Conservation (phyloP, 2,888 invertebrate genomes). For the Portevinia maculata region DNA sequence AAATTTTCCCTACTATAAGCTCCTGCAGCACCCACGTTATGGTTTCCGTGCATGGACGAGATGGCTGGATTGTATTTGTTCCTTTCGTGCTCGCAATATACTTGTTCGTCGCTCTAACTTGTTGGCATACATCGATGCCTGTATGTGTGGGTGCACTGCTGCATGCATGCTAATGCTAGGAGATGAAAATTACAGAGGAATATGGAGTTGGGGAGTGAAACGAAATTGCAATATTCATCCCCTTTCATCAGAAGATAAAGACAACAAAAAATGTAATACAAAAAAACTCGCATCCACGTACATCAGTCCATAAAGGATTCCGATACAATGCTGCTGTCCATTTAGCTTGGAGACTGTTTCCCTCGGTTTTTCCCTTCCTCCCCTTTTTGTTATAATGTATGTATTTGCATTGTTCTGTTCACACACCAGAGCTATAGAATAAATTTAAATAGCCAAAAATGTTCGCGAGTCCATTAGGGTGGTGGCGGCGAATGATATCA, state of each 20-base stretch:
- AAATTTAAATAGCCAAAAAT: slow-evolving; percentile 73
- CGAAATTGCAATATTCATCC: slow-evolving; percentile 51
- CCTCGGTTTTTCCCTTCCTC: slow-evolving; percentile 15
- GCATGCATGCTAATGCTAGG: slow-evolving; percentile 57
- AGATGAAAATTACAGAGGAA: slow-evolving; percentile 63
- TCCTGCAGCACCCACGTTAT: slow-evolving; percentile 8
- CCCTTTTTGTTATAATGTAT: background rate
- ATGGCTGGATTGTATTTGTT: slow-evolving; percentile 32
- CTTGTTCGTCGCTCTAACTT: slow-evolving; percentile 37
- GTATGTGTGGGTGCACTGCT: slow-evolving; percentile 14
- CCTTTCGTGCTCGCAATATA: background rate
- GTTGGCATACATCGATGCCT: slow-evolving; percentile 26
- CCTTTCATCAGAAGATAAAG: slow-evolving; percentile 43
- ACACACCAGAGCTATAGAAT: slow-evolving; percentile 45
- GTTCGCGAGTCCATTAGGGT: slow-evolving; percentile 70
- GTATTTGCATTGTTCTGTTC: slow-evolving; percentile 62
- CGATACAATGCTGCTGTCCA: slow-evolving; percentile 71
- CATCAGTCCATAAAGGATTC: slow-evolving; percentile 61
- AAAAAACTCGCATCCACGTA: slow-evolving; percentile 15
- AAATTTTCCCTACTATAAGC: slow-evolving; percentile 44
- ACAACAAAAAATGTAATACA: slow-evolving; percentile 24
- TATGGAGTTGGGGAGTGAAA: slow-evolving; percentile 5
- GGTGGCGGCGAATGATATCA: slow-evolving; percentile 1
- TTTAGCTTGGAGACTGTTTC: slow-evolving; percentile 57
- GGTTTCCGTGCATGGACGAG: slow-evolving; percentile 18